Percentiles rank a stretch among this genome's conserved stretches.
Conservation (phyloP, 2,797 vertebrate genomes). For the Babyrousa celebensis region DNA sequence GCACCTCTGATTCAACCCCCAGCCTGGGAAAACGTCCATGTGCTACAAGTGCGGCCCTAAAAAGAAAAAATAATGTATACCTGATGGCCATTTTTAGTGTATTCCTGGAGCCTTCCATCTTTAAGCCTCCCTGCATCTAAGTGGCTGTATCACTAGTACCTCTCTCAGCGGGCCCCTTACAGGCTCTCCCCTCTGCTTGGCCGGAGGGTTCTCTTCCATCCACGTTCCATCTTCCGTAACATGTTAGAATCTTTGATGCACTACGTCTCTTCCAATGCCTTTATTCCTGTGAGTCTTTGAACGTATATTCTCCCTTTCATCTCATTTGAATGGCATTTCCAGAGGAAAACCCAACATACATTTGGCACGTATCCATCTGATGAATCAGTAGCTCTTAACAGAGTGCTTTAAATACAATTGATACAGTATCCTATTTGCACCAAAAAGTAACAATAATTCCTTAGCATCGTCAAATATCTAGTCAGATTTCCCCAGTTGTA, state of each 20-base stretch:
- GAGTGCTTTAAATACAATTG: constrained; percentile 39
- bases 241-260: not conserved
- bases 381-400: not conserved
- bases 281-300: not conserved
- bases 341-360: not conserved
- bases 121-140: not conserved
- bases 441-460: constrained; percentile 6
- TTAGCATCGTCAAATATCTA: not conserved
- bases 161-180: not conserved
- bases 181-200: not conserved
- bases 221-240: not conserved
- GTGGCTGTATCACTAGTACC: not conserved
- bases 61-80: not conserved
- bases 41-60: too few relatives aligned
- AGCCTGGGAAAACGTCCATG: too few relatives aligned
- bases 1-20: too few relatives aligned
- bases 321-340: not conserved
- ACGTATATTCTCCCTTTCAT: not conserved
- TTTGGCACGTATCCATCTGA: not conserved
- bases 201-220: not conserved
- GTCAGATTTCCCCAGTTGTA: not conserved
- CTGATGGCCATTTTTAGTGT: not conserved
- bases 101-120: not conserved
- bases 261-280: not conserved
- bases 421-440: not conserved